Evolutionary conservation across 2,113 vertebrate genomes (phyloP).

Genomic region (Cryptomyrus ogoouensis): DNA sequence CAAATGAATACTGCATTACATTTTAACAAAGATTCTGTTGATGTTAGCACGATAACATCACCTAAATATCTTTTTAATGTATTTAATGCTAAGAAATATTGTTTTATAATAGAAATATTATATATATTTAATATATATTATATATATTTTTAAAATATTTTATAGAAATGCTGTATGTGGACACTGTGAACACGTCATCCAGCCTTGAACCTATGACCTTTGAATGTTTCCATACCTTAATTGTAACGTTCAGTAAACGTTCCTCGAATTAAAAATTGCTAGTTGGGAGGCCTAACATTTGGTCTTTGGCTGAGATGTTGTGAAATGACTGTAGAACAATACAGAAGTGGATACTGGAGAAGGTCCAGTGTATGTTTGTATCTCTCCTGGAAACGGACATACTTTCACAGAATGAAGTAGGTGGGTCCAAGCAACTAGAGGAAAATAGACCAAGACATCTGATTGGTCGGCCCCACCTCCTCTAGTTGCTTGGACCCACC

Average conservation of each 20-base stretch:
- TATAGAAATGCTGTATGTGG: not conserved
- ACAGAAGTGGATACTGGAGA: not conserved
- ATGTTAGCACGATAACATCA: not conserved
- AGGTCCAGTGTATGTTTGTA: not conserved
- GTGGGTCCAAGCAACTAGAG: not conserved
- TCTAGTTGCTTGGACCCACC: no score
- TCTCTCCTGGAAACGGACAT: not conserved
- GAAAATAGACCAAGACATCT: no score
- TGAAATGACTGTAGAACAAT: not conserved
- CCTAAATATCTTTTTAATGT: not conserved
- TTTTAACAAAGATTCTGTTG: not conserved
- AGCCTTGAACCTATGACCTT: not conserved
- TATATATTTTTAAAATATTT: not conserved
- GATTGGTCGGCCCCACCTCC: no score
- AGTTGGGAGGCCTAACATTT: not conserved
- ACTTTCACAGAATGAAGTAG: not conserved
- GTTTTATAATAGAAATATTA: not conserved
- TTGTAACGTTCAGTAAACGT: not conserved
- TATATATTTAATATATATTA: no score
- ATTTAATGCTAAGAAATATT: not conserved
- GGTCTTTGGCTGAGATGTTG: not conserved
- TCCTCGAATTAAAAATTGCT: not conserved
- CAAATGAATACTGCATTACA: not conserved
- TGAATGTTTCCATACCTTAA: not conserved
- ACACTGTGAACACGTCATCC: not conserved